Base-by-base conservation (phyloP, 1,140 invertebrate genomes). In the Ruditapes philippinarum region DNA sequence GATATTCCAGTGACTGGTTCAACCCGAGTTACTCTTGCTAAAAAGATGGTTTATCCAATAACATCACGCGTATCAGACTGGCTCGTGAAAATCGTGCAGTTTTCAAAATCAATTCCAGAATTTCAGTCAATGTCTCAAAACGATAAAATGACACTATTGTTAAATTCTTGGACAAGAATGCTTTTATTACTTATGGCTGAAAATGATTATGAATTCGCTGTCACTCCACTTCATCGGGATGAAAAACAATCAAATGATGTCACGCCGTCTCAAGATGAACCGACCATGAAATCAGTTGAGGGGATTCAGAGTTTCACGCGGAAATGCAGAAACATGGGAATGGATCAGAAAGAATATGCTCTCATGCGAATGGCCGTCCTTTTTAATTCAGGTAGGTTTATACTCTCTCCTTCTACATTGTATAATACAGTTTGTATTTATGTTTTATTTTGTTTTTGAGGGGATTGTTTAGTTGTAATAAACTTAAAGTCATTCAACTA, bases 1-100 rank as follows among this genome's bases (percentile, higher is more conserved):
- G 45, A 83, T 88, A 31, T 88, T 12, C 88, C 84, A 17, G 73
- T 92, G 11, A 91, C 87, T 19, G 92, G 93, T 11, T 93, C 83
- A 57, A 93, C 94, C 17, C 82, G 90, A 19, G 94, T 95, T 7
- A 94, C 93, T 36, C 91, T 95, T 33, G 95, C 95, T 60, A 95
- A 95, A 92, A 95, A 95, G 90, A 95, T 95, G 90, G 89, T 95
- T 89, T 91, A 94, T 22, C 95, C 95, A 2, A 94, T 95, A 40
- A 92, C 92, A 36, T 94, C 95, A n/a, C 87, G 95, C 9, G 95
- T 95, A n/a, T 94, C 94, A 12, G 94, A 95, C 91, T 95, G 95
- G 94, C 89, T 95, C 28, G 92, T 94, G n/a, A 95, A 95, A 91
- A 92, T 94, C n/a, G 93, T 95, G 31, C 92, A 93, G 54, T 95